Evolutionary conservation across 2,113 vertebrate genomes (phyloP).

Genomic region (Merops nubicus): DNA sequence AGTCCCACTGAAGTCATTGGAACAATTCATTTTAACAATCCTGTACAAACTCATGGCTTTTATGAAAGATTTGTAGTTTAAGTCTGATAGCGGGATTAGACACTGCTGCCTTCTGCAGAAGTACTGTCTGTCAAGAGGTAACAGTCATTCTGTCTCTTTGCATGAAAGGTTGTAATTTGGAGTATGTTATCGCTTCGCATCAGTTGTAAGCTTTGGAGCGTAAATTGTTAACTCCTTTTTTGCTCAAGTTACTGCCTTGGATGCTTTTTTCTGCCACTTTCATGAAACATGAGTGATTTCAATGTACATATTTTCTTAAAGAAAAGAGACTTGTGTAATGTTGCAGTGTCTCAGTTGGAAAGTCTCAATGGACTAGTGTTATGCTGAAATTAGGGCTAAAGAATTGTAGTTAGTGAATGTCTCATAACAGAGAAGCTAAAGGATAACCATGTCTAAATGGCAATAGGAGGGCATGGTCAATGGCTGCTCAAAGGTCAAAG

Average conservation of each 20-base stretch:
- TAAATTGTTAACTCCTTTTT: neutral
- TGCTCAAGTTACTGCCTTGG: neutral
- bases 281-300: neutral
- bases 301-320: neutral
- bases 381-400: neutral
- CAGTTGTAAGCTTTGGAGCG: neutral
- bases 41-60: neutral
- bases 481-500: neutral
- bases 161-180: neutral
- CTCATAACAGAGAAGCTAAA: neutral
- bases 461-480: neutral
- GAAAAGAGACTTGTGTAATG: neutral
- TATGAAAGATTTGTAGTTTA: neutral
- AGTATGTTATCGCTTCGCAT: neutral
- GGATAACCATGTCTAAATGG: neutral
- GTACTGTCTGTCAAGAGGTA: neutral
- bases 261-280: neutral
- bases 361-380: neutral
- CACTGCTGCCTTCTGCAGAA: neutral
- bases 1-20: neutral
- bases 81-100: neutral
- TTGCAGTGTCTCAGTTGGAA: neutral
- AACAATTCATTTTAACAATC: neutral
- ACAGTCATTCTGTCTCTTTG: neutral
- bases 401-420: neutral